Conservation (phyloP, 2,797 vertebrate species). For the Notamacropus eugenii region DNA sequence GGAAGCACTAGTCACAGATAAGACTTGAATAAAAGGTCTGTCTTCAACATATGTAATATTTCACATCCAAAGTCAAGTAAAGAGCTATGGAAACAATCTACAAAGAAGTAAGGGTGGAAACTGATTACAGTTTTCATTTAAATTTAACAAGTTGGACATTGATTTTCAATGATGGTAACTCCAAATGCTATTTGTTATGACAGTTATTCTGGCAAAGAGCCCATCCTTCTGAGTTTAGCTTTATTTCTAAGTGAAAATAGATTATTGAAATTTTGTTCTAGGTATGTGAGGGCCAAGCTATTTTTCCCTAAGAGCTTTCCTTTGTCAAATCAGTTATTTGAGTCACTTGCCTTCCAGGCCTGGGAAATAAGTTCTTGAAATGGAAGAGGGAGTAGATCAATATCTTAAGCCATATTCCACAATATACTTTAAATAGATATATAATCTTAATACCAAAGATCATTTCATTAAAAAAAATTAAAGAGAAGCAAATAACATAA, state of each 20-base stretch:
- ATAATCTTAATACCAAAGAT: not conserved
- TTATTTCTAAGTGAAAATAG: constrained; percentile 43
- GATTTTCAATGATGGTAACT: constrained; percentile 39
- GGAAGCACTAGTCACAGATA: constrained; percentile 46
- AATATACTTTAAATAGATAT: not conserved
- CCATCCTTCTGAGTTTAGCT: constrained; percentile 34
- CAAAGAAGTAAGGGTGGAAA: not conserved
- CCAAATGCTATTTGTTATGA: constrained; percentile 12
- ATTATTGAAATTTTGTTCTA: constrained; percentile 43
- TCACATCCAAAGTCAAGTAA: constrained; percentile 36
- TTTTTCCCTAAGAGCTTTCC: constrained; percentile 41
- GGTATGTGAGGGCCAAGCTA: not conserved
- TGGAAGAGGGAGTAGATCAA: constrained; percentile 45
- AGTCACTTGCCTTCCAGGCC: constrained; percentile 38
- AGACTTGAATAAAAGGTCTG: constrained; percentile 1
- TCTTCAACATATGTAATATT: constrained; percentile 28
- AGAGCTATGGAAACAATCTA: not conserved
- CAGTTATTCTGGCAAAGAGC: not conserved
- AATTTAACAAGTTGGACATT: constrained; percentile 30
- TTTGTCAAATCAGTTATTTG: constrained; percentile 36
- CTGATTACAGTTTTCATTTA: constrained; percentile 7
- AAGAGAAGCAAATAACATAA: not conserved
- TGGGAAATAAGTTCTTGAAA: constrained; percentile 54
- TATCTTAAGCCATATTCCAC: not conserved
- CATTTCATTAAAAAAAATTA: not conserved